Evolutionary conservation across 2,888 invertebrate species (phyloP).

Genomic region (Drosophila quinaria): DNA sequence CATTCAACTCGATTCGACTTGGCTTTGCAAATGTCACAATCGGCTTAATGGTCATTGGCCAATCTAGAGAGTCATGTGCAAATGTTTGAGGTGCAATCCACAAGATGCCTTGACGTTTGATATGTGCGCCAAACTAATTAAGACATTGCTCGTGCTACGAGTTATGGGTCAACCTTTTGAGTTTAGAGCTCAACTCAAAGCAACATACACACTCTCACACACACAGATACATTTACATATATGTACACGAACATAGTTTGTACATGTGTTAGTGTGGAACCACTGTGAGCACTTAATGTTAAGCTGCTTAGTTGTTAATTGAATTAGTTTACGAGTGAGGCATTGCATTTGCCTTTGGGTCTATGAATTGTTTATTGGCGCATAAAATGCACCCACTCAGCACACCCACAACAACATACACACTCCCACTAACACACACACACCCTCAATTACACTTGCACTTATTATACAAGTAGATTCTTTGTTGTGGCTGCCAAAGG

Average conservation of each 20-base stretch:
- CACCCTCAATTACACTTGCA: conserved; percentile 71
- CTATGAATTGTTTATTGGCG: conserved; percentile 60
- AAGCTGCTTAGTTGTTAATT: conserved; percentile 80
- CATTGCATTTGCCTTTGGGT: conserved; percentile 50
- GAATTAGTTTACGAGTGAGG: conserved; percentile 78
- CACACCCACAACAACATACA: conserved; percentile 9
- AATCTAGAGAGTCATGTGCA: conserved; percentile 26
- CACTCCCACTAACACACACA: conserved; percentile 1
- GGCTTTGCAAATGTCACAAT: conserved; percentile 39
- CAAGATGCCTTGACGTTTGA: conserved; percentile 37
- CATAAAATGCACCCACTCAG: conserved; percentile 57
- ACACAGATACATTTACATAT: not conserved
- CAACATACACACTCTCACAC: conserved; percentile 10
- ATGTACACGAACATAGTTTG: too few relatives aligned
- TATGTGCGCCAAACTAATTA: conserved; percentile 62
- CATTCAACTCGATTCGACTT: not conserved
- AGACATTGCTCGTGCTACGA: conserved; percentile 45
- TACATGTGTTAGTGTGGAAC: conserved; percentile 19
- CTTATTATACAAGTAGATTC: conserved; percentile 75
- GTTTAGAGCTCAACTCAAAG: conserved; percentile 30
- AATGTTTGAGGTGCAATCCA: conserved; percentile 43
- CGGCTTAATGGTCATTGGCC: conserved; percentile 30
- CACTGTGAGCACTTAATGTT: conserved; percentile 61
- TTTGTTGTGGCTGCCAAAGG: conserved; percentile 60
- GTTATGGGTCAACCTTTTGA: conserved; percentile 67